Evolutionary conservation across 2,888 invertebrate genomes (phyloP), one percentile per base, ranked within the genome.

Genomic region (Nymphalis urticae): DNA sequence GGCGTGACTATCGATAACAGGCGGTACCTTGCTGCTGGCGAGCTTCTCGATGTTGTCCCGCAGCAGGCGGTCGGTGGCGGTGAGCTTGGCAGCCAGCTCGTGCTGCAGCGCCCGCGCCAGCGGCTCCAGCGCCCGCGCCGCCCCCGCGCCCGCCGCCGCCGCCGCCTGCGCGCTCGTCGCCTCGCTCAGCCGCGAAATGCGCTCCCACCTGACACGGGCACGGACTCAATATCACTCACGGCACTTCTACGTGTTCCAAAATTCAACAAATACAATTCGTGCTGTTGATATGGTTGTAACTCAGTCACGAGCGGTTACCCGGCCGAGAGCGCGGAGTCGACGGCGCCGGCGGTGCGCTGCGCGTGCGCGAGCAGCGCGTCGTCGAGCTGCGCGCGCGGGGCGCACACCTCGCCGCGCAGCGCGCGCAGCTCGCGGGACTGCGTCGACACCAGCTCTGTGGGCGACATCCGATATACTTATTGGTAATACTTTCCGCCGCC

Each of bases 1-100:
- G 6, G 27, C 27, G 27, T 32, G 6, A 32, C 5, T 32, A 27
- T 27, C 27, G 27, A 32, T 6, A 6, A 6, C 27, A 6, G 27
- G 6, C 27, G 27, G 50, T 48, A 96, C 97, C 94, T 97, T 96
- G 85, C 96, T 97, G 78, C 94, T 95, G 79, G 97, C 95, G 59
- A 97, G 93, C 80, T 97, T 97, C 32, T 94, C 93, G 72, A 98
- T 95, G 85, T 96, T 97, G 65, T 97, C 97, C 72, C 95, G 94
- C 54, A 98, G 89, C 77, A 96, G 92, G 61, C 94, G 89, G 88
- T 97, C 97, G 66, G 96, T 95, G 75, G 94, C 94, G 75, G 94
- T 93, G 75, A 96, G 93, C 90, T 96, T 96, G 85, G 94, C 94
- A 48, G 95, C 94, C 72, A 97, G 93, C 81, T 97, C 97, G 76